Evolutionary conservation across 2,113 vertebrate species (phyloP).

Genomic region (Sialia sialis): DNA sequence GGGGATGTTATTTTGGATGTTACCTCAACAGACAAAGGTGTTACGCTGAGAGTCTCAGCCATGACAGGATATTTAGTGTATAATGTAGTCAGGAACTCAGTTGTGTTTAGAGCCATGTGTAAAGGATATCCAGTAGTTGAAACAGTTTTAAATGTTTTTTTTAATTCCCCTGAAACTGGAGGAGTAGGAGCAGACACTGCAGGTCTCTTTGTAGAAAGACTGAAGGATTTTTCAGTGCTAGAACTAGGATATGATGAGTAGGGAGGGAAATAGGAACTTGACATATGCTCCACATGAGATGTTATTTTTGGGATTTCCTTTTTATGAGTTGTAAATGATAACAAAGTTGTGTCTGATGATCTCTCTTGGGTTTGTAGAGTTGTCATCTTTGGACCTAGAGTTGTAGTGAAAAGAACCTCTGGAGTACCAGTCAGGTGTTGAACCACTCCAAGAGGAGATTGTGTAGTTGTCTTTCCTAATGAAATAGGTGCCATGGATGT

Average conservation of each 20-base stretch:
- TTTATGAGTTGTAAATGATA: not conserved
- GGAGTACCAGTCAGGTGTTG: not conserved
- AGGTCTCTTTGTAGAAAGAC: not conserved
- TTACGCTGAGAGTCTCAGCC: not conserved
- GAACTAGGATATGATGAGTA: not conserved
- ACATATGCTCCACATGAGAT: not conserved
- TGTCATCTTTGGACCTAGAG: not conserved
- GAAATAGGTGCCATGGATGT: not conserved
- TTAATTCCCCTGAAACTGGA: conserved; percentile 11
- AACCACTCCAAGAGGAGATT: not conserved
- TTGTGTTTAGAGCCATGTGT: not conserved
- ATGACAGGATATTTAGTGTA: not conserved
- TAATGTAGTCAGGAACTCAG: not conserved
- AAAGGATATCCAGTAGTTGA: conserved; percentile 11
- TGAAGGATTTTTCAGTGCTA: not conserved
- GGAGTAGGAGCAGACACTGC: not conserved
- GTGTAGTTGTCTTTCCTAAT: not conserved
- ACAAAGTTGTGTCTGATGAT: not conserved
- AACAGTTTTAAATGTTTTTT: conserved; percentile 43
- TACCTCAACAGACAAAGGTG: not conserved
- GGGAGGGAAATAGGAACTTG: not conserved
- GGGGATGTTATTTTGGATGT: not conserved
- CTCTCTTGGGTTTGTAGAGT: not conserved
- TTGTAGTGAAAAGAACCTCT: not conserved
- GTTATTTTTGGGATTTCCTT: not conserved